phyloP scores from a whole-genome alignment of 1,140 invertebrate species.

The Heliconius eleuchia region DNA sequence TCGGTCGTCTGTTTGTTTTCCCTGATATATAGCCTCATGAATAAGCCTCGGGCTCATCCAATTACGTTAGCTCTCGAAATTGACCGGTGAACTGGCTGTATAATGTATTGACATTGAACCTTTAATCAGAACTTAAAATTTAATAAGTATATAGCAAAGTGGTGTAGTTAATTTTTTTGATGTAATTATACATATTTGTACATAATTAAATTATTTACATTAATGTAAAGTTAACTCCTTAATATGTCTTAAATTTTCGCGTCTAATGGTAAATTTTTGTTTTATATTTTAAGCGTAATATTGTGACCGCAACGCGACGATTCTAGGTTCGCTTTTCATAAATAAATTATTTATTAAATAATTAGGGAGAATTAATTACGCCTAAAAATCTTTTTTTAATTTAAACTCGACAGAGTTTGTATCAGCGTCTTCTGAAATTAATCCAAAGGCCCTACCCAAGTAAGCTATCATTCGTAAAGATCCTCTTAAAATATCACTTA shows the following conservation, averaged over 20 bases:
- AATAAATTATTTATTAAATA: too few species aligned
- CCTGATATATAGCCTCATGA: conserved; percentile 63
- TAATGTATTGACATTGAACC: conserved; percentile 12
- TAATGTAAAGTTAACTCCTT: too few species aligned
- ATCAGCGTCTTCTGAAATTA: too few species aligned
- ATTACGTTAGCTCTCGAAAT: conserved; percentile 47
- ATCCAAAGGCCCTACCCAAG: too few species aligned
- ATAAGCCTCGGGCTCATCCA: conserved; percentile 61
- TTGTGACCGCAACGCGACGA: too few species aligned
- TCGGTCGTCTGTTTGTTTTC: conserved; percentile 57
- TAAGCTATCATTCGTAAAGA: not conserved
- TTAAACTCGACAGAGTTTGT: too few species aligned
- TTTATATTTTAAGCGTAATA: too few species aligned
- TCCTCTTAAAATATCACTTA: not conserved
- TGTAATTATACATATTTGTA: not conserved
- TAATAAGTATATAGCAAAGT: not conserved
- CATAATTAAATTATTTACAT: not conserved
- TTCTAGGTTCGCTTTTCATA: too few species aligned
- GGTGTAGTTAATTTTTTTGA: not conserved
- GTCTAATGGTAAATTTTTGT: too few species aligned
- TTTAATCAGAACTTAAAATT: not conserved
- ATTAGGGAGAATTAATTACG: too few species aligned
- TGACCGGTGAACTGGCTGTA: conserved; percentile 11
- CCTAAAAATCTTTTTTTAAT: too few species aligned
- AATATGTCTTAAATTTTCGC: too few species aligned